Conservation (phyloP, 1,140 invertebrate species). For the Cydia amplana region DNA sequence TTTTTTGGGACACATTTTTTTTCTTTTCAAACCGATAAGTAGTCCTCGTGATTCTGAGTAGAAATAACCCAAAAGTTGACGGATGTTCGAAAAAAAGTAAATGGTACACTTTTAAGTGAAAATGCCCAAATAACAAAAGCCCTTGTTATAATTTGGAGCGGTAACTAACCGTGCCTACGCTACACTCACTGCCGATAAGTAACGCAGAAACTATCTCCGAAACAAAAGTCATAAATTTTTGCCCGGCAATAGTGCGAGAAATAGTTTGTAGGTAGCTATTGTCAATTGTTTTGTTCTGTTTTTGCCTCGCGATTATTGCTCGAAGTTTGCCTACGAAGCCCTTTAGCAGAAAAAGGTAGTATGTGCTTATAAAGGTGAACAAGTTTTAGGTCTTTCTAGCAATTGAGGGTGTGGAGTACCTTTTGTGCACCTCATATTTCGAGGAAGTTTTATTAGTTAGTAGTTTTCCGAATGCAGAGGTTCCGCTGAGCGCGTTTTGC, state of each 20-base stretch:
- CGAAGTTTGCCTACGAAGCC: neutral
- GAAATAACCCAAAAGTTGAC: too few relatives aligned
- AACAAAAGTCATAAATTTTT: slow-evolving; percentile 48
- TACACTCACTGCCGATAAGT: slow-evolving; percentile 11
- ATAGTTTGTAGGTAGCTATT: slow-evolving; percentile 43
- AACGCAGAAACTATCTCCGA: slow-evolving; percentile 38
- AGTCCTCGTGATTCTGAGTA: too few relatives aligned
- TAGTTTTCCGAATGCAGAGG: slow-evolving; percentile 13
- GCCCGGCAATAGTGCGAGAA: slow-evolving; percentile 39
- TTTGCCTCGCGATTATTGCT: slow-evolving; percentile 35
- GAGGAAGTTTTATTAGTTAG: slow-evolving; percentile 33
- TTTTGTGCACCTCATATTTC: slow-evolving; percentile 38
- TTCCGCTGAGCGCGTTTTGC: slow-evolving; percentile 2
- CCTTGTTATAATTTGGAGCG: neutral
- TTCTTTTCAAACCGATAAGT: too few relatives aligned
- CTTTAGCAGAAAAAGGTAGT: neutral
- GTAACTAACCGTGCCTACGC: neutral
- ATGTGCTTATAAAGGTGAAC: neutral
- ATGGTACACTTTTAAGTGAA: too few relatives aligned
- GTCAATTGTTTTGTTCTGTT: slow-evolving; percentile 42
- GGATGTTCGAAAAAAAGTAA: too few relatives aligned
- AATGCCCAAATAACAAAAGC: too few relatives aligned
- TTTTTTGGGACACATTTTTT: too few relatives aligned
- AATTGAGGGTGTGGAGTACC: slow-evolving; percentile 1
- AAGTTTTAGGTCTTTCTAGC: neutral